phyloP scores from a whole-genome alignment of 2,888 invertebrate species.

The Strigamia transsilvanica region DNA sequence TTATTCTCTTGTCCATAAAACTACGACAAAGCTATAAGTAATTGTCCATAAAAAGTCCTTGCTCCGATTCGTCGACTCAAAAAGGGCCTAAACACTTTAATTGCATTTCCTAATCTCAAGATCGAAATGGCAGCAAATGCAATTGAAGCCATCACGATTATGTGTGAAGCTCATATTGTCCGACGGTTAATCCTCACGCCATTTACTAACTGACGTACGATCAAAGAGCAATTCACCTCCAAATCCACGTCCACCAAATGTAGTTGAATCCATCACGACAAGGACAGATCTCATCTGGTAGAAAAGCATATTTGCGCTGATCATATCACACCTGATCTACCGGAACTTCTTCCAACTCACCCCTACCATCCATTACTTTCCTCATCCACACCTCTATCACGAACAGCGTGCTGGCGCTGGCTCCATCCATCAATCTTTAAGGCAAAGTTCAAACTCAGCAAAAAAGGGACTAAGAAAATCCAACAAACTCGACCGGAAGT shows the following conservation, averaged over 20 bases:
- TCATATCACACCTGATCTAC: constrained; percentile 45
- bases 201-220: constrained; percentile 36
- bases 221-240: constrained; percentile 34
- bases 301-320: constrained; percentile 42
- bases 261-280: constrained; percentile 39
- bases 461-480: constrained; percentile 34
- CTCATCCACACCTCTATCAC: constrained; percentile 16
- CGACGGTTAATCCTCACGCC: constrained; percentile 25
- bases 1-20: no score
- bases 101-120: constrained; percentile 6
- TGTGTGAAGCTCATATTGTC: constrained; percentile 20
- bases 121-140: neutral
- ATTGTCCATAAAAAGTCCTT: neutral
- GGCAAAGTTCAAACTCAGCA: constrained; percentile 48
- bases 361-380: constrained; percentile 5
- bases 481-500: constrained; percentile 48
- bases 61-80: neutral
- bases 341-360: constrained; percentile 29
- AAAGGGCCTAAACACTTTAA: neutral
- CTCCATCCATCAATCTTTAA: constrained; percentile 25
- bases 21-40: no score
- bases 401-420: neutral
- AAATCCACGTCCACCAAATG: constrained; percentile 41
- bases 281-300: neutral
- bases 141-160: constrained; percentile 4